Conservation (phyloP, 2,888 invertebrate genomes). For the Sphaerophoria rueppellii region DNA sequence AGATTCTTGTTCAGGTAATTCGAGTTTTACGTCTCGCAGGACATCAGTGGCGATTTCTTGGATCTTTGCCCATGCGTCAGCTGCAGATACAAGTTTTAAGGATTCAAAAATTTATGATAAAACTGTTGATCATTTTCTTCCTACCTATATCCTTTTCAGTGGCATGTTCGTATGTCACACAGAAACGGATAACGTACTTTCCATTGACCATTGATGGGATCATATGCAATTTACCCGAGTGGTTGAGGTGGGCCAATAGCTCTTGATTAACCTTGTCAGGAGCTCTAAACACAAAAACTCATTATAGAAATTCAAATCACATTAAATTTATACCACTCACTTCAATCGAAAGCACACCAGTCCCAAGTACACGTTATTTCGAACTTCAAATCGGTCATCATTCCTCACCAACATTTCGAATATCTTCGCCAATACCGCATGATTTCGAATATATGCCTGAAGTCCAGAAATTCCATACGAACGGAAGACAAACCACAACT, state of each 20-base stretch:
- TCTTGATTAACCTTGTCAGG: conserved; percentile 89
- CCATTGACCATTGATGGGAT: conserved; percentile 90
- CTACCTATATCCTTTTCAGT: conserved; percentile 87
- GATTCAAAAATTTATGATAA: neutral
- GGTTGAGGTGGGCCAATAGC: conserved; percentile 90
- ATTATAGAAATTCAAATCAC: neutral
- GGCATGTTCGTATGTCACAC: conserved; percentile 91
- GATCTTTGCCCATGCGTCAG: conserved; percentile 86
- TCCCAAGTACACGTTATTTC: conserved; percentile 89
- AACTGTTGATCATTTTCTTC: neutral
- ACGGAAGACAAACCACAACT: conserved; percentile 93
- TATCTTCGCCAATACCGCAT: conserved; percentile 89
- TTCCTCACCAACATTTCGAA: conserved; percentile 87
- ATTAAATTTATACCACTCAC: conserved; percentile 73
- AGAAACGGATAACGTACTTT: conserved; percentile 90
- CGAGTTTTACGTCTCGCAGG: conserved; percentile 80
- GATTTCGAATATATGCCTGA: conserved; percentile 92
- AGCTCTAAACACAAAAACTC: conserved; percentile 81
- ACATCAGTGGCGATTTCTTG: conserved; percentile 85
- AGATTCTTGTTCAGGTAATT: conserved; percentile 78
- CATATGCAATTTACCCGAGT: conserved; percentile 93
- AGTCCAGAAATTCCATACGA: conserved; percentile 91
- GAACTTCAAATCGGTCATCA: conserved; percentile 89
- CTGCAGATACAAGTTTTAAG: conserved; percentile 76
- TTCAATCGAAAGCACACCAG: conserved; percentile 90